Conservation (phyloP, 1,140 invertebrate genomes). For the Platyscapa corneri region DNA sequence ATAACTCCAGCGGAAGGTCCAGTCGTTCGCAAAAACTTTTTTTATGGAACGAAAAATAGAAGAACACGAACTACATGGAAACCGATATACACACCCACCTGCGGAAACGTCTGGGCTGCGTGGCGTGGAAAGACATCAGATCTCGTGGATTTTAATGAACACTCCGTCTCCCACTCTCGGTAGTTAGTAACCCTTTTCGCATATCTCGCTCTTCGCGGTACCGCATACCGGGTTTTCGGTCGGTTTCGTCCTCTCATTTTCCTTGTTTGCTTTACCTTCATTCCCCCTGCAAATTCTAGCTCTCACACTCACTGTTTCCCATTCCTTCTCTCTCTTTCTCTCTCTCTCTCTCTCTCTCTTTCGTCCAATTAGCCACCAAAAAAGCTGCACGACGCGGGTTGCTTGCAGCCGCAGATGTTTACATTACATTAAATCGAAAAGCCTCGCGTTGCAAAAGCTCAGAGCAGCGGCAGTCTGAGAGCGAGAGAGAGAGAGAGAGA, state of each 20-base stretch:
- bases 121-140: constrained; percentile 48
- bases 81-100: constrained; percentile 17
- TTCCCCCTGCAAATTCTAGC: constrained; percentile 19
- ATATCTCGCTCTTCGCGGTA: constrained; percentile 1
- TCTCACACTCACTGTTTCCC: too few relatives aligned
- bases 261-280: constrained; percentile 36
- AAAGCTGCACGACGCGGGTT: constrained; percentile 51
- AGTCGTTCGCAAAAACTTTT: neutral
- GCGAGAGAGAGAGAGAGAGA: neutral
- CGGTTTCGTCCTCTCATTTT: neutral
- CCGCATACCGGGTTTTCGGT: neutral
- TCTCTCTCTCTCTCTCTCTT: neutral
- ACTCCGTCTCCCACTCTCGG: neutral
- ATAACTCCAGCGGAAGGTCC: neutral
- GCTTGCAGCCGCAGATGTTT: constrained; percentile 60
- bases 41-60: neutral
- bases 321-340: neutral
- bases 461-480: constrained; percentile 23
- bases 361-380: constrained; percentile 63
- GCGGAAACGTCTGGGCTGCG: neutral
- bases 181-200: constrained; percentile 47
- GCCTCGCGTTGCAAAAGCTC: constrained; percentile 34
- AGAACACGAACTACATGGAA: neutral
- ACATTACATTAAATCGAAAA: constrained; percentile 68
- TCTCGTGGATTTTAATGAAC: constrained; percentile 53